Evolutionary conservation across 2,797 vertebrate genomes (phyloP), one percentile per base, ranked within the genome.

Genomic region (Eremophila alpestris): DNA sequence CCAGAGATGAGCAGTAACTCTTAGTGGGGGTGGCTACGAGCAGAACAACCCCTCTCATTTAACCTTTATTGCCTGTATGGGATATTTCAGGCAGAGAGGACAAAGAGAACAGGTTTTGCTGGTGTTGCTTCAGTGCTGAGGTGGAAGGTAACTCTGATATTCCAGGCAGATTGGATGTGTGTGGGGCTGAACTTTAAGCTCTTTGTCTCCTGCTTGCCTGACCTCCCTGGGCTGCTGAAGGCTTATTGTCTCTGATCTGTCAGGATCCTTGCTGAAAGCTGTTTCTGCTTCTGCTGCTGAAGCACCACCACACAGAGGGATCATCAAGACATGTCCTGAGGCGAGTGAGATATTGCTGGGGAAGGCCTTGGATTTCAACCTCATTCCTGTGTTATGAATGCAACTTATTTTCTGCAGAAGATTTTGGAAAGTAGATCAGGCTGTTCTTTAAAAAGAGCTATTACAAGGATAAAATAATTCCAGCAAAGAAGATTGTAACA

Each of bases 381-480:
- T 91, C 71, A 26, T 79, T 67, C 59, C 54, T 67, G 41, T 64
- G 59, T 43, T 84, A 36, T 9, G 46, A 84, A 87, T 64, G 30
- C 46, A 64, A 41, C 69, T 87, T 91, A 52, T 86, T 86, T 95
- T 67, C 91, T 86, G 48, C 23, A 60, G 68, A 71, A 90, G 85
- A 48, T 68, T 90, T 84, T 60, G 41, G 60, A 48, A 82, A 90
- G 60, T 16, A 84, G 63, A 89, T 87, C 70, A 71, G 80, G 20
- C n/a, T 56, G 29, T 75, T 51, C 56, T 63, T 94, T 93, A 83
- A 60, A 93, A 94, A 89, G 80, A 94, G 36, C 30, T 64, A 87
- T 93, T 94, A 58, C 36, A 74, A 83, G 26, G 65, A 67, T 91
- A 64, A 84, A 87, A 87, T 80, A 89, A 22, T 93, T 94, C 23